Conservation (phyloP, 2,113 vertebrate species). For the Dendropsophus ebraccatus region DNA sequence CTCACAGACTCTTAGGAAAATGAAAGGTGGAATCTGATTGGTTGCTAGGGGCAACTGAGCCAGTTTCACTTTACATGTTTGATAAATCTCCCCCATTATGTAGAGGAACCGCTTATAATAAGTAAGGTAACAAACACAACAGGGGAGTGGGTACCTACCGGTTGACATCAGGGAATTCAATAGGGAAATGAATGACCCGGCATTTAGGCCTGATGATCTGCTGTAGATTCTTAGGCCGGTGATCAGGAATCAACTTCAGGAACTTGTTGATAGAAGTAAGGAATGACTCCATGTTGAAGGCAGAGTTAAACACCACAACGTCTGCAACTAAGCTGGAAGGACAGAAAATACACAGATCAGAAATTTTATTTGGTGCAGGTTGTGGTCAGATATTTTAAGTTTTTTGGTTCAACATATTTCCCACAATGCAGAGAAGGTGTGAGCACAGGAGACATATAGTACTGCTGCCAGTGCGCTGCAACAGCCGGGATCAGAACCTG, state of each 20-base stretch:
- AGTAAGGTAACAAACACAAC: background rate
- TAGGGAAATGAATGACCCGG: conserved; percentile 87
- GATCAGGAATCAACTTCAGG: conserved; percentile 93
- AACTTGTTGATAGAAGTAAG: conserved; percentile 85
- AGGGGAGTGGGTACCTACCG: conserved; percentile 71
- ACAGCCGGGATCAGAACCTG: too few relatives aligned
- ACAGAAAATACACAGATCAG: background rate
- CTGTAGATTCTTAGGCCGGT: conserved; percentile 86
- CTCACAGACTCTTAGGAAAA: too few relatives aligned
- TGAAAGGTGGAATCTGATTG: too few relatives aligned
- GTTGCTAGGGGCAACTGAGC: too few relatives aligned
- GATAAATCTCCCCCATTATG: too few relatives aligned
- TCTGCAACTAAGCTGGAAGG: conserved; percentile 88
- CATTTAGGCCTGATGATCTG: conserved; percentile 87
- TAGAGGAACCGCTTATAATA: too few relatives aligned
- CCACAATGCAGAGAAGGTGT: too few relatives aligned
- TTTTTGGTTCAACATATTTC: background rate
- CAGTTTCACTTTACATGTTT: too few relatives aligned
- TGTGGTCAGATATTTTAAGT: background rate
- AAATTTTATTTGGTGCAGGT: background rate
- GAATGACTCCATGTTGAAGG: conserved; percentile 96
- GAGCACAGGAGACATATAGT: too few relatives aligned
- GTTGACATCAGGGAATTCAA: conserved; percentile 86
- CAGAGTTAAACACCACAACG: conserved; percentile 86
- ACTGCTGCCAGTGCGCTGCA: too few relatives aligned